Conservation (phyloP, 2,797 vertebrate genomes). For the Lithobates sylvaticus region DNA sequence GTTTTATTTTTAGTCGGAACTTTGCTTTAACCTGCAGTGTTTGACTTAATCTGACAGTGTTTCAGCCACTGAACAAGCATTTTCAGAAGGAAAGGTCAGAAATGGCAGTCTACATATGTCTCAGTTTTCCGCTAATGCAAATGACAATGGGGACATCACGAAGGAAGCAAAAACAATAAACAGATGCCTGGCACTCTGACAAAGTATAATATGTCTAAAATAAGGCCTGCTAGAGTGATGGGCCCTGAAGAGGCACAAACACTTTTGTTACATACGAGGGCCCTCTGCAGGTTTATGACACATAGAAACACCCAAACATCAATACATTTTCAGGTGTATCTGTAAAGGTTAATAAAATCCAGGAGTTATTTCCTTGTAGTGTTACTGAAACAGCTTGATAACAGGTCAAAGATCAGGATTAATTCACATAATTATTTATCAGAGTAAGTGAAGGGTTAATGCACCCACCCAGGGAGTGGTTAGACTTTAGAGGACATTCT, state of each 20-base stretch:
- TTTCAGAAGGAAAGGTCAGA: too few species aligned
- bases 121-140: too few species aligned
- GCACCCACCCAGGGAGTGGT: slow-evolving; percentile 22
- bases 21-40: too few species aligned
- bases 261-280: too few species aligned
- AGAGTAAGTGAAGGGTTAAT: slow-evolving; percentile 5
- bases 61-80: too few species aligned
- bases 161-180: too few species aligned
- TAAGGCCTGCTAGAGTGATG: neutral
- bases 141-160: too few species aligned
- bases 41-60: too few species aligned
- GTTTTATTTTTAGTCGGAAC: too few species aligned
- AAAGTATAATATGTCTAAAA: too few species aligned
- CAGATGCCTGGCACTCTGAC: neutral
- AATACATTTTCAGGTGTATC: neutral
- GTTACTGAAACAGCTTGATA: neutral
- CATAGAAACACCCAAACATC: neutral
- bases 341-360: neutral
- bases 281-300: neutral
- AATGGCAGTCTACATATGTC: too few species aligned
- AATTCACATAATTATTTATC: neutral
- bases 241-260: too few species aligned
- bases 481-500: neutral
- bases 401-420: neutral
- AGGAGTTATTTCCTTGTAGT: neutral